phyloP scores from a whole-genome alignment of 2,797 vertebrate genomes.

The Anguilla obscura region DNA sequence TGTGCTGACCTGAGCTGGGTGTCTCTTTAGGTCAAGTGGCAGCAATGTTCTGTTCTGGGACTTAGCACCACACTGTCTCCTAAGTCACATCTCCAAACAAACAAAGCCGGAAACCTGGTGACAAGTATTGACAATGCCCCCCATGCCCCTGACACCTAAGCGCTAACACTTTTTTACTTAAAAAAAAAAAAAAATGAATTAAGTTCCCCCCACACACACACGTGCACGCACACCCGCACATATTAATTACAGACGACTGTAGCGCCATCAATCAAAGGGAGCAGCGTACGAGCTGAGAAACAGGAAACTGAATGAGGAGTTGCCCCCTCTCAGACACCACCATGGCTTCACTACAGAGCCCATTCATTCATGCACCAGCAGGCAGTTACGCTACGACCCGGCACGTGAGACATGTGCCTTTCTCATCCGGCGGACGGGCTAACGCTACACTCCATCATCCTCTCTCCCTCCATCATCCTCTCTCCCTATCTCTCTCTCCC shows the following conservation, averaged over 20 bases:
- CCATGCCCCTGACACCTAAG: not conserved
- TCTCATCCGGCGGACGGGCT: not conserved
- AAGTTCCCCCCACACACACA: not conserved
- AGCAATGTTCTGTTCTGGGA: not conserved
- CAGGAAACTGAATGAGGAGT: not conserved
- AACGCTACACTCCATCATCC: slow-evolving; percentile 26
- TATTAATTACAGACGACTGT: not conserved
- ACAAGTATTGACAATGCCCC: not conserved
- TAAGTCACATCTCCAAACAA: not conserved
- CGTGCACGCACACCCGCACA: not conserved
- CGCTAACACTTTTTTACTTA: not conserved
- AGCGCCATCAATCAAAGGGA: not conserved
- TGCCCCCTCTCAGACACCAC: not conserved
- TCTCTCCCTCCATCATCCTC: not conserved
- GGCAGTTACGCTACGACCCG: not conserved
- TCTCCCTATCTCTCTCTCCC: not conserved
- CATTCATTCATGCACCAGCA: not conserved
- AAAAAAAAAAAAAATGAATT: slow-evolving; percentile 1
- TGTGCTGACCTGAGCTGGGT: not conserved
- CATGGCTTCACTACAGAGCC: not conserved
- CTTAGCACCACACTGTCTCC: no score
- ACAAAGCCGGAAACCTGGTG: not conserved
- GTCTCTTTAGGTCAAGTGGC: not conserved
- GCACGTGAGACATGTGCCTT: not conserved
- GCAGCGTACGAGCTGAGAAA: not conserved